Base-by-base conservation (phyloP, 2,797 vertebrate species). In the Diceros bicornis region DNA sequence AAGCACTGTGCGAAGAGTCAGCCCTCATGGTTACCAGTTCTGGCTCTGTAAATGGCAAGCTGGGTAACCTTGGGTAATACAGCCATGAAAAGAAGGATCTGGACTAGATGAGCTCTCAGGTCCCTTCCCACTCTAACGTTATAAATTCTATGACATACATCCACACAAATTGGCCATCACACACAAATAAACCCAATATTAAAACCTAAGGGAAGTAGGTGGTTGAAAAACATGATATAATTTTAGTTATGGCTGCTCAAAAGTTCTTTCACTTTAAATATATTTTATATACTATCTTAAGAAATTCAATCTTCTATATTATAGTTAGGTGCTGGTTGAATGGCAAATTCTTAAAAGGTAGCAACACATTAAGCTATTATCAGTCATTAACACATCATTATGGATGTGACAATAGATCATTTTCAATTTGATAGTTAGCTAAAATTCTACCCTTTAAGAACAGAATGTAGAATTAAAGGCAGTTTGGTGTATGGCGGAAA, bases 351-450 rank as follows among this genome's bases (percentile, higher is more conserved):
- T 95, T 95, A 89, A 83, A 97, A 93, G 50, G 83, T 75, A 37
- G 7, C 27, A 89, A 37, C 59, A 88, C 34, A 86, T 88, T 77
- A 96, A 89, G 62, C 13, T 84, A 86, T 72, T 96, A 95, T 34
- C 37, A 88, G 23, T 96, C 34, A 95, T 91, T 41, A 97, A 86
- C 25, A 75, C 47, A 93, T 91, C 68, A 29, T 94, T 93, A 75
- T 29, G 44, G 12, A 82, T 55, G 27, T 89, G 64, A 82, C n/a
- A 88, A 93, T 77, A 95, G 50, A 96, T 78, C 59, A 52, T 91
- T 95, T 97, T 94, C 69, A 91, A 75, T 81, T 94, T 96, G n/a
- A 85, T 57, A 75, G n/a, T 75, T 71, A 79, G 29, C 92, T 91
- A 91, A 95, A 96, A 90, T 92, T 52, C 27, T 96, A 34, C 14